Base-by-base conservation (phyloP, 2,888 invertebrate species). In the Luffia ferchaultella region DNA sequence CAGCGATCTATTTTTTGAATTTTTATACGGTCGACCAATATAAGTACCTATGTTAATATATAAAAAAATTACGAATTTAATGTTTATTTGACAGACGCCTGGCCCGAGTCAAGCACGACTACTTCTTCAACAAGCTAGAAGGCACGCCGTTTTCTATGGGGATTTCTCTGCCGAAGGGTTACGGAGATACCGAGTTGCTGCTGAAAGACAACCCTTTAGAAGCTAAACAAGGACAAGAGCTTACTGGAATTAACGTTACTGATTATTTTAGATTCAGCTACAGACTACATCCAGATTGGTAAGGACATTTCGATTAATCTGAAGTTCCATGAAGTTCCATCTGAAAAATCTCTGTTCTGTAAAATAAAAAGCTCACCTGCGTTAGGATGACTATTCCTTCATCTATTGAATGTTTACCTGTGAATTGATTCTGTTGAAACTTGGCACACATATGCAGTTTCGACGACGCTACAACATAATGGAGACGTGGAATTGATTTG, bases 71-170 rank as follows among this genome's bases (percentile, higher is more conserved):
- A 30, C 30, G 30, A 30, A 30, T 40, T 52, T 48, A 30, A 20
- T 46, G 42, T 52, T 30, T 49, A 42, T 44, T 57, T 62, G 58
- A 9, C 68, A 83, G 83, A 72, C 67, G 97, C 49, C 92, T 95
- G 46, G 89, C 91, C 1, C 86, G 92, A 57, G 91, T 92, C 60
- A 87, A 88, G 55, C 90, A 93, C 63, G 89, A 95, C 68, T 97
- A 95, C 68, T 95, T 91, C 75, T 95, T 88, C 70, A 89, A 92
- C 12, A 90, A 92, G 41, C 73, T 97, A 44, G 87, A 88, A n/a
- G 89, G 90, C 44, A 95, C 95, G 0, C 95, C 96, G 0, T 97
- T 96, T 70, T 91, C 93, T 0, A 85, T 97, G 68, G 96, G 93
- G 1, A 88, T 96, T 53, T 94, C 92, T 0, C 74, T 96, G 58